phyloP scores from a whole-genome alignment of 2,888 invertebrate species.

The Sinotaia quadrata region DNA sequence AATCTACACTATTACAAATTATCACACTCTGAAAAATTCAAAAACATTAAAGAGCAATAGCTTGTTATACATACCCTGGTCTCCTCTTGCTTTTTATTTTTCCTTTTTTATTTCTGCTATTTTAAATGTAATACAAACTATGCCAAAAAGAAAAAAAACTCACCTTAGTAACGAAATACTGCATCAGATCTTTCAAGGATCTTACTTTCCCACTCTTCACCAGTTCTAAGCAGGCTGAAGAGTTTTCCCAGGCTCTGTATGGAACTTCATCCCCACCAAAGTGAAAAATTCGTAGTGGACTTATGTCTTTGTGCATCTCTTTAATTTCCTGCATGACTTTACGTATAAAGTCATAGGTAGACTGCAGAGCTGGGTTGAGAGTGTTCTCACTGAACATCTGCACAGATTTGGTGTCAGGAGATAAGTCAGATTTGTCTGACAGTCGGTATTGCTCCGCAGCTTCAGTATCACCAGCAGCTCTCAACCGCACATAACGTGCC shows the following conservation, averaged over 20 bases:
- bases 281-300: slow-evolving; percentile 60
- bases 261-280: slow-evolving; percentile 69
- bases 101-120: too few relatives aligned
- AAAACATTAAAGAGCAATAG: too few relatives aligned
- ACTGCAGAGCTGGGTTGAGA: slow-evolving; percentile 67
- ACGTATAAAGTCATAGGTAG: slow-evolving; percentile 63
- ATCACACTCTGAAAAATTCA: too few relatives aligned
- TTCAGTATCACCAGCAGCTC: slow-evolving; percentile 39
- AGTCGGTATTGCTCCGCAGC: slow-evolving; percentile 40
- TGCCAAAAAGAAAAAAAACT: too few relatives aligned
- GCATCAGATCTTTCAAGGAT: slow-evolving; percentile 34
- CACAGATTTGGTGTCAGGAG: slow-evolving; percentile 48
- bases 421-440: slow-evolving; percentile 25
- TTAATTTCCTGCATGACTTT: slow-evolving; percentile 57
- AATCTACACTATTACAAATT: too few relatives aligned
- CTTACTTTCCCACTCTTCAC: slow-evolving; percentile 32
- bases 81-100: too few relatives aligned
- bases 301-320: slow-evolving; percentile 53
- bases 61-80: too few relatives aligned
- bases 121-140: too few relatives aligned
- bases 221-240: slow-evolving; percentile 51
- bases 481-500: slow-evolving; percentile 45
- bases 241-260: slow-evolving; percentile 61
- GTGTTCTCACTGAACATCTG: slow-evolving; percentile 67
- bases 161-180: slow-evolving; percentile 35